Evolutionary conservation across 2,888 invertebrate genomes (phyloP).

Genomic region (Drosophila seclusa): DNA sequence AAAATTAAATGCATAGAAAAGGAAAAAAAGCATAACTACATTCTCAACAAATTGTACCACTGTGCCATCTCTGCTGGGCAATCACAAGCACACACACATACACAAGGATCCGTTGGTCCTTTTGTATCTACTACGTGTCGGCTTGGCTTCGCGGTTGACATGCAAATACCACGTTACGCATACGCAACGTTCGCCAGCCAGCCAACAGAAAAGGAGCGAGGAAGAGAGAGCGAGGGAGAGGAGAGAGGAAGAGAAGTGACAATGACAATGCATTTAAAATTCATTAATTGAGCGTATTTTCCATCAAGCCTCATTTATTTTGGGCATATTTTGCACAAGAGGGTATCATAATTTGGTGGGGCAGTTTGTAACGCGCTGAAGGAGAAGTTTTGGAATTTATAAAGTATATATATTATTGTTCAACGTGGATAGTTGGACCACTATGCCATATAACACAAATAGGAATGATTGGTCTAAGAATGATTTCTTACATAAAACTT

Average conservation of each 20-base stretch:
- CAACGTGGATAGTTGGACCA: not conserved
- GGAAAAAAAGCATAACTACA: not conserved
- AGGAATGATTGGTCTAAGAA: too few species aligned
- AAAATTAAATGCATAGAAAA: not conserved
- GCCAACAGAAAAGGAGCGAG: not conserved
- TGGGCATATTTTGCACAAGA: not conserved
- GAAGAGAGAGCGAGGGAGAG: not conserved
- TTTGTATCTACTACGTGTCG: slow-evolving; percentile 48
- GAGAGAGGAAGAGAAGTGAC: slow-evolving; percentile 37
- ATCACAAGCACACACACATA: slow-evolving; percentile 48
- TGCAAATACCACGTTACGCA: slow-evolving; percentile 67
- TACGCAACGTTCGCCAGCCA: slow-evolving; percentile 56
- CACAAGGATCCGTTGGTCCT: slow-evolving; percentile 44
- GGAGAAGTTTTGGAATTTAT: not conserved
- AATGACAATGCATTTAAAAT: slow-evolving; percentile 75
- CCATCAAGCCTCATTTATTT: slow-evolving; percentile 18
- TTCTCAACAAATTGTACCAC: slow-evolving; percentile 6
- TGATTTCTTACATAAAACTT: too few species aligned
- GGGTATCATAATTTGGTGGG: not conserved
- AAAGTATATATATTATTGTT: not conserved
- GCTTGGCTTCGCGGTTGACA: slow-evolving; percentile 60
- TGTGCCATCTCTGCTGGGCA: slow-evolving; percentile 27
- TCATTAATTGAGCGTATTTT: slow-evolving; percentile 73
- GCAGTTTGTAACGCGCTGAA: not conserved
- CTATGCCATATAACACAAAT: too few species aligned